Evolutionary conservation across 2,797 vertebrate genomes (phyloP), one percentile per base, ranked within the genome.

Genomic region (Xenops minutus): DNA sequence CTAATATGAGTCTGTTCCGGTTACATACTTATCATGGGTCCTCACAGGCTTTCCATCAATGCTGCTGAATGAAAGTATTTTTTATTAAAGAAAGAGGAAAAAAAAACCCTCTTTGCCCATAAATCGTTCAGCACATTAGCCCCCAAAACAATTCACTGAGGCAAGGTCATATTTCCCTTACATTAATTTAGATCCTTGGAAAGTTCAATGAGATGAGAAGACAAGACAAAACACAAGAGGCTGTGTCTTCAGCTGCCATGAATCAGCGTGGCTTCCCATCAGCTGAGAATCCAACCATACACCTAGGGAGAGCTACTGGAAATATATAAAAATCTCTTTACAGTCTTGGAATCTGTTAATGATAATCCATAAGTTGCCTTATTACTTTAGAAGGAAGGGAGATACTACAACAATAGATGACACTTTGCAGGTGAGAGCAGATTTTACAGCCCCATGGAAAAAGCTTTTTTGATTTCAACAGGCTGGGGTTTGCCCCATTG

Each of bases 91-190:
- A 95, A 91, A 86, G 59, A 76, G 29, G 12, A 0, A 1, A 12
- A 52, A 68, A 89, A 41, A 49, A 17, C 0, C 13, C 63, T 88
- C 43, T 93, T 66, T 55, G 59, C 85, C 92, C 94, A 94, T 96
- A 97, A 97, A 97, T 97, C 92, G 26, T 86, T 96, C 92, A 92
- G 88, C 88, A 95, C 88, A 89, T 96, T 94, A 92, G 64, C 92
- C 78, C 72, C 51, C 94, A 89, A 89, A 96, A 96, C 88, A 97
- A 95, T 93, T 97, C 86, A 92, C 86, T 77, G 77, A 94, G 69
- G 89, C 94, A 95, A 95, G 95, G 92, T 97, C 59, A 4, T 91
- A 91, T 89, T 92, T 96, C 92, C 69, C 49, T 88, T 64, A 39
- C 75, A 90, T 94, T 96, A 89, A 93, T 95, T 95, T 89, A 95